phyloP scores from a whole-genome alignment of 1,140 invertebrate genomes.

The Euura saliciscinereae region DNA sequence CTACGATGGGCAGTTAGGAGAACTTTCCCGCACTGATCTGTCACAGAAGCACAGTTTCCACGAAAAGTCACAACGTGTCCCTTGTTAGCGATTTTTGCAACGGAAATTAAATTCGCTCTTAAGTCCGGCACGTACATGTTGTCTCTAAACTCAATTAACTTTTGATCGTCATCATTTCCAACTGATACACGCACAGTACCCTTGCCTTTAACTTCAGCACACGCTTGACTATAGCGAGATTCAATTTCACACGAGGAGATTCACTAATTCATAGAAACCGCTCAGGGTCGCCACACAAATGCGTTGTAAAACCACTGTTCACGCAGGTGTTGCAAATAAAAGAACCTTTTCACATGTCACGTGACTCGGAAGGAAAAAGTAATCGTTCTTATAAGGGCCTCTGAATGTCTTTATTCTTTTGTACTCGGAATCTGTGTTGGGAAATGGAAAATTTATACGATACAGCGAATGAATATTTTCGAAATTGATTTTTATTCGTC shows the following conservation, averaged over 20 bases:
- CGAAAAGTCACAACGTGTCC: constrained; percentile 14
- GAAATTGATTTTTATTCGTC: no score
- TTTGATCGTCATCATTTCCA: neutral
- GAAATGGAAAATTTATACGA: no score
- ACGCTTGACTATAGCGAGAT: constrained; percentile 5
- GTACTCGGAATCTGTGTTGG: no score
- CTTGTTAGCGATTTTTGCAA: constrained; percentile 1
- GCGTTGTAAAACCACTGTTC: constrained; percentile 17
- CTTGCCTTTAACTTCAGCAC: constrained; percentile 11
- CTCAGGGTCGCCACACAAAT: constrained; percentile 10
- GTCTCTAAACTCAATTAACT: constrained; percentile 7
- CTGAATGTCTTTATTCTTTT: no score
- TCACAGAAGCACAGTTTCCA: neutral
- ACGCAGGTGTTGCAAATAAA: neutral
- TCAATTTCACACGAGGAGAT: neutral
- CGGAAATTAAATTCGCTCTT: constrained; percentile 16
- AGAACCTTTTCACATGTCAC: no score
- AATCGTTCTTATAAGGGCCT: no score
- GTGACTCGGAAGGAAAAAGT: no score
- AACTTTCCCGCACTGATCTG: constrained; percentile 7
- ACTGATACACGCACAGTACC: neutral
- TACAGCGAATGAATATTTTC: no score
- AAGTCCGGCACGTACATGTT: constrained; percentile 17
- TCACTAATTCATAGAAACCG: neutral
- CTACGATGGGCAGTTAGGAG: neutral